Percentiles rank a stretch among this genome's conserved stretches.
phyloP scores from a whole-genome alignment of 2,113 vertebrate genomes.

The Mungos mungo region DNA sequence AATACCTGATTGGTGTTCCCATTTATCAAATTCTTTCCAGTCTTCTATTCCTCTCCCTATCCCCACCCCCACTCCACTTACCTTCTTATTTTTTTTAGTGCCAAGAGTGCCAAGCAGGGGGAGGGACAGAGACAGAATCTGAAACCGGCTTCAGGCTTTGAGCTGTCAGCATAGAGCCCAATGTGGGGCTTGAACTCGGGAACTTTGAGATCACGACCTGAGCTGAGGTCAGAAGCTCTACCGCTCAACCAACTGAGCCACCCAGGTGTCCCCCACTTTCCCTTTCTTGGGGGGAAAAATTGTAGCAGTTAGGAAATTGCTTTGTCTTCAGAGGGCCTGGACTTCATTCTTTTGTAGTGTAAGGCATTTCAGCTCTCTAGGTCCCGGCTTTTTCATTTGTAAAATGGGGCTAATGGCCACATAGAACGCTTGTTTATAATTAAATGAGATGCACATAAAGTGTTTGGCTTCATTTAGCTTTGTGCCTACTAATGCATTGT shows the following conservation, averaged over 20 bases:
- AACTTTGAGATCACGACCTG: too few relatives aligned
- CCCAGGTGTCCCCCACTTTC: too few relatives aligned
- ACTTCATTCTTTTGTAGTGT: neutral
- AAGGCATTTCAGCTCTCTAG: neutral
- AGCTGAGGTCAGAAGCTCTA: too few relatives aligned
- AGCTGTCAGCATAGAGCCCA: too few relatives aligned
- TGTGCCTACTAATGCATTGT: neutral
- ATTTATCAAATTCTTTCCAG: neutral
- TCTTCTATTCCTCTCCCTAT: neutral
- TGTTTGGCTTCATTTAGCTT: neutral
- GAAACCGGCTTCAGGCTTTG: too few relatives aligned
- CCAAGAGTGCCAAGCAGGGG: too few relatives aligned
- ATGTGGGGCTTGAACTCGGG: too few relatives aligned
- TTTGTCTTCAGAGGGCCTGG: neutral
- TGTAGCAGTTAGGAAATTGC: neutral
- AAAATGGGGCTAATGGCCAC: neutral
- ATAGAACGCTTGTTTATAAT: neutral
- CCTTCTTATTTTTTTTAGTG: too few relatives aligned
- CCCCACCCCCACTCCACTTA: too few relatives aligned
- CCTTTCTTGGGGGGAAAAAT: too few relatives aligned
- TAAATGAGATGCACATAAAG: neutral
- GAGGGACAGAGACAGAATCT: too few relatives aligned
- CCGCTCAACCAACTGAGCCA: too few relatives aligned
- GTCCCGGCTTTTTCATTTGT: neutral
- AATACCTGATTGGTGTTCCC: neutral